Evolutionary conservation across 2,888 invertebrate genomes (phyloP), one percentile per base, ranked within the genome.

Genomic region (Papilio elwesi): DNA sequence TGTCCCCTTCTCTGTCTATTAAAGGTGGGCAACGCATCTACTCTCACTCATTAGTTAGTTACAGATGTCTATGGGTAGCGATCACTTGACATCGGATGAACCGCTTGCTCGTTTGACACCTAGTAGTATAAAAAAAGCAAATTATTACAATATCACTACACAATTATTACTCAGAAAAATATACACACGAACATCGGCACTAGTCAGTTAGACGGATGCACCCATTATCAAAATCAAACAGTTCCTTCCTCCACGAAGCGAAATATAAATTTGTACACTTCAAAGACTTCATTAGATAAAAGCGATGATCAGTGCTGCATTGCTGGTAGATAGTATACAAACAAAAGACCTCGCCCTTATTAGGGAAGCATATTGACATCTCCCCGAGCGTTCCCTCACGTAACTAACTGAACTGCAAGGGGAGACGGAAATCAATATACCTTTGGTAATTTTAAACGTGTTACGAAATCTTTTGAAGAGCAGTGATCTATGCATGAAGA

Each of bases 381-480:
- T 85, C 84, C 82, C 77, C 73, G 76, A 73, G 78, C 77, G 78
- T 80, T 79, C 85, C 86, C 86, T 82, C 80, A 79, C 81, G 76
- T 81, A 79, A 74, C 75, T 74, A 77, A 72, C 74, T 70, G 52
- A 77, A 72, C 74, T 70, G 52, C 69, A 74, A 69, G 76, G 85
- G 86, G 90, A 83, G 78, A 73, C 78, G 80, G 85, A 89, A 91
- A 91, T 92, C 92, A 88, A 93, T 92, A 91, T 83, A 80, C 87
- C 88, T 89, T 89, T 85, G 83, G 86, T 87, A 88, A 90, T 87
- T 91, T 89, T 87, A 87, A 89, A 86, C 86, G 84, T 85, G 87
- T 88, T 84, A 81, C 85, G 79, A 87, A 82, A 63, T 68, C 15
- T 64, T 64, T 64, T 62, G 67, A 71, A 57, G 51, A 47, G 53